Evolutionary conservation across 2,797 vertebrate genomes (phyloP), one percentile per base, ranked within the genome.

Genomic region (Anguilla marmorata): DNA sequence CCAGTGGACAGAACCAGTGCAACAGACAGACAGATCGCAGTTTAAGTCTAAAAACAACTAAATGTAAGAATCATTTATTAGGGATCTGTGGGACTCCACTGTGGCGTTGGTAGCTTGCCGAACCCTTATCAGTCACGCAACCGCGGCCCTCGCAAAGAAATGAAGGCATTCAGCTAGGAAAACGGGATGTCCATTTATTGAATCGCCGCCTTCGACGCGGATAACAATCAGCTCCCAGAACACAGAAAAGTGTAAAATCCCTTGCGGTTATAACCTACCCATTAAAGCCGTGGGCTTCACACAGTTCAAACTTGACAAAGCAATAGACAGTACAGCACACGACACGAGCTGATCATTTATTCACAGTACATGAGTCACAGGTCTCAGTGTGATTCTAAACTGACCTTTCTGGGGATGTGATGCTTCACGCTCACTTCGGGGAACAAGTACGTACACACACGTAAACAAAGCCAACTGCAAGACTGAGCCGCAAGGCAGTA

Each of bases 351-450:
- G 80, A 84, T 72, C 76, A 45, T 87, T 83, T 87, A 66, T 50
- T 87, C 83, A 85, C n/a, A 56, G 37, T 3, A 27, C 45, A 24
- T 66, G 80, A 87, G 41, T 84, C 41, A 84, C 76, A 33, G 82
- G 60, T 72, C 9, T 60, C 87, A 48, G 56, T 66, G 58, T 69
- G 87, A 87, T 72, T 84, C 87, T 84, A 58, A 52, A 69, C 60
- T 84, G 79, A 84, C 87, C 79, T 87, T 87, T 87, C 80, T 63
- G 76, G 76, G 33, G 24, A 45, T 24, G 66, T 41, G 33, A 63
- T 60, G 60, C 82, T 14, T 87, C 58, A 21, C 50, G 56, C 48
- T 84, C 45, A 37, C 69, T 74, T 79, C 86, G 50, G 86, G 37
- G 79, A 82, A 87, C 60, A 84, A 66, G 83, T 66, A 50, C 63